Conservation (phyloP, 53 echinoderm and acorn worm species). For the Zoroaster sp. region DNA sequence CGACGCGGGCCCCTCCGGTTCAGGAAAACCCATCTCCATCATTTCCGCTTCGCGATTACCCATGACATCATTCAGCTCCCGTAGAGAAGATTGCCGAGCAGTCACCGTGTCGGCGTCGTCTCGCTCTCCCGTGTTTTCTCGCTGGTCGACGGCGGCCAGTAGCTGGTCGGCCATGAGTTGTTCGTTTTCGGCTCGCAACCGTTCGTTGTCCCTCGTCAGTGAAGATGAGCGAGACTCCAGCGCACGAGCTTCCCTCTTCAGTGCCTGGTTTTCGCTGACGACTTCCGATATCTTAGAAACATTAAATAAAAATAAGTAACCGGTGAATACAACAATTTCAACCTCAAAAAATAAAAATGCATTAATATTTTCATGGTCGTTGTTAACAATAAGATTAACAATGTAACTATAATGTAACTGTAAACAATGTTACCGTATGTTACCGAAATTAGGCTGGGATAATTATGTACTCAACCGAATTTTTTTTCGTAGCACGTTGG, state of each 20-base stretch:
- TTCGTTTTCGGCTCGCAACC: not conserved
- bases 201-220: not conserved
- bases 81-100: not conserved
- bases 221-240: not conserved
- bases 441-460: too few relatives aligned
- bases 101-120: not conserved
- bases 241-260: not conserved
- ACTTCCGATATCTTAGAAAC: not conserved
- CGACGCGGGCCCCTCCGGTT: not conserved
- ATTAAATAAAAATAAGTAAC: too few relatives aligned
- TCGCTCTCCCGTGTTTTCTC: not conserved
- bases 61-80: slow-evolving; percentile 26
- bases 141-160: not conserved
- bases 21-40: slow-evolving; percentile 5
- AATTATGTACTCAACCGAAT: too few relatives aligned
- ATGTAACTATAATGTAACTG: too few relatives aligned
- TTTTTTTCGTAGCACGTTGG: too few relatives aligned
- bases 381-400: too few relatives aligned
- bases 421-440: too few relatives aligned
- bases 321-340: too few relatives aligned
- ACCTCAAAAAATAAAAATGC: too few relatives aligned
- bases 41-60: slow-evolving; percentile 62
- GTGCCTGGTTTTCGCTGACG: not conserved
- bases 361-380: too few relatives aligned
- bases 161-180: not conserved